Evolutionary conservation across 1,140 invertebrate genomes (phyloP).

Genomic region (Charaxes varanes): DNA sequence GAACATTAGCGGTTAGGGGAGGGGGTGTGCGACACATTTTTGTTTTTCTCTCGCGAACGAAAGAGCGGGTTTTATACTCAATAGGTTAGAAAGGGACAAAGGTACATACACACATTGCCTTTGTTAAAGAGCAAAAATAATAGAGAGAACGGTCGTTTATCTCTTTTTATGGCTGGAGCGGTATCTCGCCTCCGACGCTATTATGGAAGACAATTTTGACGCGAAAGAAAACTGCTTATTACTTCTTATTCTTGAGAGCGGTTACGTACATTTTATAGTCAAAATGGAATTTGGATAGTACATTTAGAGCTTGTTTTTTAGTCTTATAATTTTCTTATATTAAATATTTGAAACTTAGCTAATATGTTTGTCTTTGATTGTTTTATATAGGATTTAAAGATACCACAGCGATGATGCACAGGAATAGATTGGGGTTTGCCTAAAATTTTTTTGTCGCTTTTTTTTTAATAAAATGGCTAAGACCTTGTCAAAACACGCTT

Average conservation of each 20-base stretch:
- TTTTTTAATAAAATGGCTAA: too few relatives aligned
- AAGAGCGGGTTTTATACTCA: slow-evolving; percentile 23
- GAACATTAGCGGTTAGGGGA: slow-evolving; percentile 54
- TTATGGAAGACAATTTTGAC: slow-evolving; percentile 73
- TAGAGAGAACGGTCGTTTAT: slow-evolving; percentile 72
- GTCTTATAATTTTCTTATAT: too few relatives aligned
- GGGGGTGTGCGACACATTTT: slow-evolving; percentile 58
- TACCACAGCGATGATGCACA: too few relatives aligned
- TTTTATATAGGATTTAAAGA: too few relatives aligned
- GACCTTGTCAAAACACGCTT: too few relatives aligned
- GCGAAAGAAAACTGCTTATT: slow-evolving; percentile 73
- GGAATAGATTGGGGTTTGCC: too few relatives aligned
- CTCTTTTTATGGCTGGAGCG: slow-evolving; percentile 69
- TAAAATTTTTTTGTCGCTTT: too few relatives aligned
- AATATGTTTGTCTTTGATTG: too few relatives aligned
- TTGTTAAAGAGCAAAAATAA: slow-evolving; percentile 73
- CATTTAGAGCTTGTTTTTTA: slow-evolving; percentile 4
- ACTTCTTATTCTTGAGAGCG: slow-evolving; percentile 66
- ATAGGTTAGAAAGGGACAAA: slow-evolving; percentile 52
- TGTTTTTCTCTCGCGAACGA: slow-evolving; percentile 60
- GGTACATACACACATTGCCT: slow-evolving; percentile 65
- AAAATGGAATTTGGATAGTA: slow-evolving; percentile 30
- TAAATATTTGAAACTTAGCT: too few relatives aligned
- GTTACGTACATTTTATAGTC: slow-evolving; percentile 50
- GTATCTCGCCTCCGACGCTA: slow-evolving; percentile 68